Evolutionary conservation across 2,113 vertebrate genomes (phyloP), one percentile per base, ranked within the genome.

Genomic region (Speoplatyrhinus poulsoni): DNA sequence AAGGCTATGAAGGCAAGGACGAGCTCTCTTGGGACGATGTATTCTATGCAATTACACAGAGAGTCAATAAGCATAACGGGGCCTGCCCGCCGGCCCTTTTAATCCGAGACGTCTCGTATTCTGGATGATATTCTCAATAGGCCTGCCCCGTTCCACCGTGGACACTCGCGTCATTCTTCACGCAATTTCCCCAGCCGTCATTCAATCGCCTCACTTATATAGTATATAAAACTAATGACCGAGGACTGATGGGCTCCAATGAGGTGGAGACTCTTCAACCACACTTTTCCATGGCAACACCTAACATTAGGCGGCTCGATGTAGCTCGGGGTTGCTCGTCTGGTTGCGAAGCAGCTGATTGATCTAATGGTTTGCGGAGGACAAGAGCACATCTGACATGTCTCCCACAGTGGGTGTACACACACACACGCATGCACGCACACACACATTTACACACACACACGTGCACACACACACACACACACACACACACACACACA

Each of bases 251-350:
- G 52, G 58, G 49, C 69, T 9, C 52, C 75, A 76, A 77, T 70
- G 77, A 81, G 84, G 81, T 65, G 69, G 79, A 84, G 85, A 82
- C 89, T 87, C 80, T 82, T 75, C 67, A 26, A 72, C 61, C 64
- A 61, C 0, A 32, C 60, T 84, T 91, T 89, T 85, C 89, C 84
- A 88, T 88, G 85, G 73, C 85, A 81, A 89, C 88, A 46, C 61
- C 78, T 81, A 84, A 86, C 83, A 87, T 82, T 79, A 85, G 80
- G 85, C 76, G 62, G 67, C 70, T 73, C 65, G 36, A 65, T 61
- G 5, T 8, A 8, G 36, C 36, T 41, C 36, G 36, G 60, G 70
- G 67, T 74, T 64, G 56, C 68, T 57, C 74, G 65, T 72, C 36
- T 4, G 58, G 69, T 67, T 63, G 77, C 75, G 67, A 62, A 85